Evolutionary conservation across 1,140 invertebrate species (phyloP).

Genomic region (Pristionchus pacificus): DNA sequence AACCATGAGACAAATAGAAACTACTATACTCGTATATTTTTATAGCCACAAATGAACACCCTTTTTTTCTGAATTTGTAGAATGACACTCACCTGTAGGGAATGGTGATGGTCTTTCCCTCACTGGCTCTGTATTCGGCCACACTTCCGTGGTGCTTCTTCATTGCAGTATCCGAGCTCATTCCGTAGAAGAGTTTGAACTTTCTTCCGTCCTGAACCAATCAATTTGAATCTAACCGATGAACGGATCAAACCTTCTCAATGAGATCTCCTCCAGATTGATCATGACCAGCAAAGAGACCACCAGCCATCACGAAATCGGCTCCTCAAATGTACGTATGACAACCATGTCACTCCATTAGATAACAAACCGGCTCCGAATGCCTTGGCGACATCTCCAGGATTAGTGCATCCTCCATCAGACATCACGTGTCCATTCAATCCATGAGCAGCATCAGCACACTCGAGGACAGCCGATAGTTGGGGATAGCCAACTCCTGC

Average conservation of each 20-base stretch:
- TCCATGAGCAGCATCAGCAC: constrained; percentile 88
- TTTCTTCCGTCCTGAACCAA: constrained; percentile 59
- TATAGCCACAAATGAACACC: neutral
- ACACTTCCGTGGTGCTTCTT: constrained; percentile 77
- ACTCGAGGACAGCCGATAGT: constrained; percentile 82
- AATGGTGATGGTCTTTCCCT: constrained; percentile 89
- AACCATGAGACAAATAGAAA: neutral
- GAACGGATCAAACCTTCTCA: constrained; percentile 65
- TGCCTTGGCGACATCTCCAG: constrained; percentile 89
- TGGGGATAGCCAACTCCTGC: constrained; percentile 92
- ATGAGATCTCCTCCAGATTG: constrained; percentile 83
- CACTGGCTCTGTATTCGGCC: constrained; percentile 70
- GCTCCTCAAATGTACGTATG: constrained; percentile 69
- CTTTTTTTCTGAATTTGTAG: neutral
- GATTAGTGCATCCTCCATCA: constrained; percentile 89
- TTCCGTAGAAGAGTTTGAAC: constrained; percentile 87
- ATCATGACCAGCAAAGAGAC: constrained; percentile 90
- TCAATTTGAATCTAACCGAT: neutral
- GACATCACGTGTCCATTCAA: constrained; percentile 78
- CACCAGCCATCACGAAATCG: constrained; percentile 93
- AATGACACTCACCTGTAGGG: constrained; percentile 67
- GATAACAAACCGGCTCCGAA: constrained; percentile 77
- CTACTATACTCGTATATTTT: neutral
- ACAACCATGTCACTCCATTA: too few relatives aligned
- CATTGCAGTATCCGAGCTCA: constrained; percentile 89